phyloP scores from a whole-genome alignment of 2,797 vertebrate genomes.

The Enoplosus armatus region DNA sequence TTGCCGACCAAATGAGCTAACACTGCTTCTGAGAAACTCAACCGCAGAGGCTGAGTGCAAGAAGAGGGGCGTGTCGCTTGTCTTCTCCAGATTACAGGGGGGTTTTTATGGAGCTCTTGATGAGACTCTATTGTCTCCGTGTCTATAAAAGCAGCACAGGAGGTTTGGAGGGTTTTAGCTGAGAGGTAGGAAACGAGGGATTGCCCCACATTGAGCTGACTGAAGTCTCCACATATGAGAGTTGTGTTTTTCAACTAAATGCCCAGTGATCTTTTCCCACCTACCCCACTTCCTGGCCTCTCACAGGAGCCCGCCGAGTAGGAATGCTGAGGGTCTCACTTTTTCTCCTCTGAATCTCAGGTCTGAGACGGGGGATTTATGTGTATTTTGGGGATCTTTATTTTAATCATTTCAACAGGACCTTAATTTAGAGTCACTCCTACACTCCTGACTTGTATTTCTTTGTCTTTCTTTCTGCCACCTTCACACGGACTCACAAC shows the following conservation, averaged over 20 bases:
- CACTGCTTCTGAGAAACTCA: conserved; percentile 62
- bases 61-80: conserved; percentile 41
- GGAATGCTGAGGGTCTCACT: conserved; percentile 69
- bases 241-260: conserved; percentile 50
- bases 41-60: conserved; percentile 48
- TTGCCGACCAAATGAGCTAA: conserved; percentile 38
- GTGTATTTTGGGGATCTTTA: conserved; percentile 47
- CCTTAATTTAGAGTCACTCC: conserved; percentile 61
- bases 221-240: conserved; percentile 14
- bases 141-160: conserved; percentile 56
- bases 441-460: conserved; percentile 34
- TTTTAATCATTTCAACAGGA: conserved; percentile 39
- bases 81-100: conserved; percentile 69
- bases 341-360: conserved; percentile 29
- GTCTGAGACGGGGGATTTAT: conserved; percentile 32
- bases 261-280: conserved; percentile 60
- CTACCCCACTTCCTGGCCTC: conserved; percentile 71
- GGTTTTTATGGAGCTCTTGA: conserved; percentile 55
- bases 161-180: conserved; percentile 45
- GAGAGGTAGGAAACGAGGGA: conserved; percentile 42
- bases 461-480: conserved; percentile 43
- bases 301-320: conserved; percentile 56
- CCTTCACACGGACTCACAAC: conserved; percentile 19
- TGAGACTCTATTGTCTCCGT: conserved; percentile 62
- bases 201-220: conserved; percentile 9